A percentile compares a stretch with the other conserved stretches of the same genome.
Conservation (phyloP, 2,797 vertebrate species). For the Pangasius larnaudii region DNA sequence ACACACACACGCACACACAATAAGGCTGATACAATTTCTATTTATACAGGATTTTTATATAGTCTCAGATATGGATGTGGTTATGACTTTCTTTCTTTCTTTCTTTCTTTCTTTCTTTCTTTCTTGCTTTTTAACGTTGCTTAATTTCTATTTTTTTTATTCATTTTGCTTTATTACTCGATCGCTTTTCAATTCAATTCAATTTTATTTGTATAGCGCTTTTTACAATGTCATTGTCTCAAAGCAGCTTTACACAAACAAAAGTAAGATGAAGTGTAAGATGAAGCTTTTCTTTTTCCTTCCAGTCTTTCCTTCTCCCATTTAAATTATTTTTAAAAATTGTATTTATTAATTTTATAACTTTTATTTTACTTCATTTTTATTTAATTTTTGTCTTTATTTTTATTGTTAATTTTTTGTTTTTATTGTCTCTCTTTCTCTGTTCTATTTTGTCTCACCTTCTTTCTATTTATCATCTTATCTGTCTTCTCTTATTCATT, state of each 20-base stretch:
- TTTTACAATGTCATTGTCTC: no score
- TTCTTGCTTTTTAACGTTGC: not conserved
- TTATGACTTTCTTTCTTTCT: not conserved
- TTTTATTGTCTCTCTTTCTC: not conserved
- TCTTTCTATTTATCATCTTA: not conserved
- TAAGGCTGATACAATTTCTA: no score
- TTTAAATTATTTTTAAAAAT: not conserved
- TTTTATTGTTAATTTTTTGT: not conserved
- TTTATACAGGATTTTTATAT: not conserved
- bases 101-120: not conserved
- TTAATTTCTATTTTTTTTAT: not conserved
- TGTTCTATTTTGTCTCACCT: not conserved
- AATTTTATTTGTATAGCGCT: no score
- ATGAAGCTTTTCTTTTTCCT: no score
- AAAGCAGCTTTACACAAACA: no score
- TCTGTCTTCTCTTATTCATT: not conserved
- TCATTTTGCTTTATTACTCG: not conserved
- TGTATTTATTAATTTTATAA: not conserved
- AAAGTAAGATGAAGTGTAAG: no score
- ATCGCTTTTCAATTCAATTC: no score
- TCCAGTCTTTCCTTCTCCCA: not conserved
- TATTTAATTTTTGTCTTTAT: not conserved
- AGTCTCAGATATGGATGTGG: not conserved
- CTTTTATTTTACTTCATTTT: not conserved
- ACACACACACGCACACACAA: not conserved